Evolutionary conservation across 1,140 invertebrate genomes (phyloP), one percentile per base, ranked within the genome.

Genomic region (Chironomus striatipennis): DNA sequence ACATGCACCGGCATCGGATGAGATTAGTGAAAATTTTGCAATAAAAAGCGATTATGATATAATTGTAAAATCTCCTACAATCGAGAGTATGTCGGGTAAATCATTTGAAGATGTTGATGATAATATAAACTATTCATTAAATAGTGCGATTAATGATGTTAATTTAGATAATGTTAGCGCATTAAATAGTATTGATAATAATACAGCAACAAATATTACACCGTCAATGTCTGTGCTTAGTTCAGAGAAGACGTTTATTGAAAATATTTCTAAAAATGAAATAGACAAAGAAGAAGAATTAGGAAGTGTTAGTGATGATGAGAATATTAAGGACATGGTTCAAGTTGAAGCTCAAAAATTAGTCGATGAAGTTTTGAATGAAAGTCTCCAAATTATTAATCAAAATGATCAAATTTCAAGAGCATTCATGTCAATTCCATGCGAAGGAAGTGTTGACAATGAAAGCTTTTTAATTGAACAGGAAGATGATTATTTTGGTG

Each of bases 21-120:
- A 57, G 47, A 57, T 57, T 3, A 82, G 81, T 80, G 81, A 82
- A 75, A 79, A 82, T 74, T 82, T 81, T 81, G 81, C 81, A 24
- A 82, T 82, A 20, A 82, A 80, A 75, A 82, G 81, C 75, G 81
- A 82, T 75, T 78, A 81, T 78, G 77, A 74, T 75, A 80, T 81
- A 74, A 78, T 81, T 75, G 79, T 82, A 74, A 82, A 82, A 76
- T 82, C 81, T 77, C 81, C 81, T 74, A 82, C 81, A 34, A 82
- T 82, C 78, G 81, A 82, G 77, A 82, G 81, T 73, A 81, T 82
- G 80, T 82, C 81, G 42, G 81, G 81, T 74, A 82, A 81, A 80
- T 82, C 81, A 75, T 82, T 82, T 75, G 81, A 82, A 77, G 81
- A 82, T 77, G 81, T 70, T 70, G 65, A 70, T 70, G 65, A 70